Base-by-base conservation (phyloP, 2,113 vertebrate genomes). In the Carettochelys insculpta region DNA sequence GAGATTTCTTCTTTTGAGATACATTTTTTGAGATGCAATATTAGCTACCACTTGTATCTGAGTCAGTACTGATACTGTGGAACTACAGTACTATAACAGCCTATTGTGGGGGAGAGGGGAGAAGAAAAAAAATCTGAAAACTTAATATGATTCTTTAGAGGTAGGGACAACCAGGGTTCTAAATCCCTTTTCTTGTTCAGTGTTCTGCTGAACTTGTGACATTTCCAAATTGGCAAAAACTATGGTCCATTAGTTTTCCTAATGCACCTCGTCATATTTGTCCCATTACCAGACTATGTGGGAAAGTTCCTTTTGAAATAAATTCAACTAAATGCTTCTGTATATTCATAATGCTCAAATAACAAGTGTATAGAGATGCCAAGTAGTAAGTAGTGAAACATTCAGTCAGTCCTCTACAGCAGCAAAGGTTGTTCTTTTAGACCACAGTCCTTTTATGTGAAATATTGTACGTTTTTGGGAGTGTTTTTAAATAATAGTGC, bases 31-130 rank as follows among this genome's bases (percentile, higher is more conserved):
- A 27, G 82, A 86, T 85, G 83, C 79, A 90, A 83, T 94, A 93
- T 54, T 3, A 75, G 22, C 38, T 24, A 84, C 76, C 78, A 16
- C n/a, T 9, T 4, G 31, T 92, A 56, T 90, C 90, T 20, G 51
- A 86, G 87, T 92, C 92, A 93, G 92, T 90, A 92, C 95, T 95
- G 89, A 95, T 89, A 93, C 81, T 31, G 48, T 53, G 85, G 92
- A 90, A 91, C 83, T 90, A 34, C 84, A 83, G 81, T 77, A 45
- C 38, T 76, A 41, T 34, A 96, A 97, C 85, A 92, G 90, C 75
- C 94, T 94, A 82, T 92, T 90, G 87, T 11, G 48, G 48, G 48
- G 48, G n/a, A 88, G 89, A 94, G 95, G 71, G 54, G 83, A 58
- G 73, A 92, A 87, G 88, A n/a, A n/a, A 92, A 65, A 82, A 90